phyloP scores from a whole-genome alignment of 1,140 invertebrate species.

The Meloidogyne hapla region DNA sequence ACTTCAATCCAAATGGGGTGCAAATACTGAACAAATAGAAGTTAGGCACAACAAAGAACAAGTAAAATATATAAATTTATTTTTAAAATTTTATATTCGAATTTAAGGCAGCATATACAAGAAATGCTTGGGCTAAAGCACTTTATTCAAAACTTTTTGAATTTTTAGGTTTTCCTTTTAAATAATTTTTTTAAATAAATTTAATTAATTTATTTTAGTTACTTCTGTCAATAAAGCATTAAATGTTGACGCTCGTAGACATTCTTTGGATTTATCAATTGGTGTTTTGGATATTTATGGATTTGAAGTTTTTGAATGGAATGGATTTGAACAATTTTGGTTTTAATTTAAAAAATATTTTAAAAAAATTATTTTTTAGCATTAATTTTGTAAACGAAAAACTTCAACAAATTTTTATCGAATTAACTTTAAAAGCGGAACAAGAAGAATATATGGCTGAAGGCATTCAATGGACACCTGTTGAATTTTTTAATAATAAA shows the following conservation, averaged over 20 bases:
- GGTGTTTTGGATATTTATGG: slow-evolving; percentile 74
- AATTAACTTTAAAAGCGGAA: slow-evolving; percentile 75
- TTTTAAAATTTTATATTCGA: not conserved
- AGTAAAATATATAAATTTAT: slow-evolving; percentile 66
- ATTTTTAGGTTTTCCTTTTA: slow-evolving; percentile 69
- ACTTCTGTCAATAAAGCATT: slow-evolving; percentile 56
- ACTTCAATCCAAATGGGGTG: slow-evolving; percentile 77
- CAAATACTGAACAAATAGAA: slow-evolving; percentile 73
- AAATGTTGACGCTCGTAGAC: slow-evolving; percentile 44
- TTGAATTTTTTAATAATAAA: slow-evolving; percentile 78
- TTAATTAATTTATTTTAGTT: slow-evolving; percentile 42
- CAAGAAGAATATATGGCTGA: slow-evolving; percentile 76
- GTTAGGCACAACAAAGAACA: slow-evolving; percentile 73
- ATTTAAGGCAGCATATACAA: slow-evolving; percentile 31
- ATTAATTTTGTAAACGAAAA: slow-evolving; percentile 90
- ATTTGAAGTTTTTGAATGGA: slow-evolving; percentile 72
- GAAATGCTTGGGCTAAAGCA: slow-evolving; percentile 69
- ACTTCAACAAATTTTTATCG: slow-evolving; percentile 78
- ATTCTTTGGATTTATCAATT: slow-evolving; percentile 48
- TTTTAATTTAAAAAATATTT: slow-evolving; percentile 18
- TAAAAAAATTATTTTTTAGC: slow-evolving; percentile 73
- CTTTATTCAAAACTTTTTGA: slow-evolving; percentile 75
- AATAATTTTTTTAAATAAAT: not conserved
- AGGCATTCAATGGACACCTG: slow-evolving; percentile 75
- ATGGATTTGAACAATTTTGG: slow-evolving; percentile 68